These are phyloP conservation scores for Erpetoichthys calabaricus DNA, from an alignment of 2,797 vertebrate genomes.

Conservation along the genomic window DNA sequence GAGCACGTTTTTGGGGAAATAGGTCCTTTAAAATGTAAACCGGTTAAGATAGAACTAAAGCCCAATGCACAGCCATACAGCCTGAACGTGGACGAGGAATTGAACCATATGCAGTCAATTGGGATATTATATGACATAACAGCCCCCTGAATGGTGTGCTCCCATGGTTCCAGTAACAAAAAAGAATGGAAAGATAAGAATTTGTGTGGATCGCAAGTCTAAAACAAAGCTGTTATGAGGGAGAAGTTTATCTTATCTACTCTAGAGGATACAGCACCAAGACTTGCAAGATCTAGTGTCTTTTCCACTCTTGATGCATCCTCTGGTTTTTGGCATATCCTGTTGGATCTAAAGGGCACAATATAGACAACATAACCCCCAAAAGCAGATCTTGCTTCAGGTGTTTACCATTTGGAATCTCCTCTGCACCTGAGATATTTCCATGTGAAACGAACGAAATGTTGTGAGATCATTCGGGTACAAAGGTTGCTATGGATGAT, in stretches of 20 bases:
- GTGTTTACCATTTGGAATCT: constrained; percentile 1
- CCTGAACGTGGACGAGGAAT: constrained; percentile 4
- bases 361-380: constrained; percentile 10
- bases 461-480: background rate
- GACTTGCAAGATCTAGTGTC: background rate
- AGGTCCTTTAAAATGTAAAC: no score
- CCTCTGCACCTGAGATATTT: constrained; percentile 6
- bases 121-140: constrained; percentile 5
- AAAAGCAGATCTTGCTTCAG: constrained; percentile 4
- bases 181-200: constrained; percentile 5
- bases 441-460: constrained; percentile 5
- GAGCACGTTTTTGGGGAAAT: no score
- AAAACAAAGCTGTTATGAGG: background rate
- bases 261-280: background rate
- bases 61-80: no score
- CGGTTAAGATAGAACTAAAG: no score
- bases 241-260: constrained; percentile 9
- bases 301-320: background rate
- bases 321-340: constrained; percentile 6
- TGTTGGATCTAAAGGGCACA: background rate
- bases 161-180: constrained; percentile 1
- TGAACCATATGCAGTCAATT: constrained; percentile 5
- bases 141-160: constrained; percentile 7
- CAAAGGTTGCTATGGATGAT: constrained; percentile 1
- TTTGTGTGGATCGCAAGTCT: constrained; percentile 8